Evolutionary conservation across 2,888 invertebrate species (phyloP), one percentile per base, ranked within the genome.

Genomic region (Phlogophora meticulosa): DNA sequence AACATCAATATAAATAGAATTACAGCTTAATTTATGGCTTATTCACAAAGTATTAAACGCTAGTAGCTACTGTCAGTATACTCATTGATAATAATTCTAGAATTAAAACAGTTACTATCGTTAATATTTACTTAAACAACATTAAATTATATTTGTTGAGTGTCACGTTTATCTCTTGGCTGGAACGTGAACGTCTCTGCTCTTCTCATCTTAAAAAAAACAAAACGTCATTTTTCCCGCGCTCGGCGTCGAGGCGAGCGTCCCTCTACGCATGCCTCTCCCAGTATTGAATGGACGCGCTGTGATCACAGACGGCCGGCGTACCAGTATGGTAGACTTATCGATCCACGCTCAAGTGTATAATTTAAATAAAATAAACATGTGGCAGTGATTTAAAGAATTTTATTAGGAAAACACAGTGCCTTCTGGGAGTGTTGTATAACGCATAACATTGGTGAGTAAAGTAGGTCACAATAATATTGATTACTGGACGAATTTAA

Each of bases 211-310:
- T 85, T 78, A 78, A 86, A 88, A 91, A 90, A 88, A 66, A 55
- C 69, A 70, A 88, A 89, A 91, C 88, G 92, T 93, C 92, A 93
- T 72, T 88, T 93, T 94, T 93, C 92, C 93, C 94, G 94, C 94
- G 88, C 85, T 88, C 81, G 76, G 86, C 85, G 86, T 82, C 77
- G 74, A 74, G 71, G 83, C 85, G 78, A 82, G 78, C 73, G 82
- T 83, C 82, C 83, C 78, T 88, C 76, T 93, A 93, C 94, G 94
- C 94, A 94, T 94, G 94, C 86, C 90, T 89, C 86, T 82, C 84
- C 80, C 90, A 90, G 93, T 93, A 94, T 93, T 92, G 92, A 94
- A 94, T 94, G 91, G 87, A 85, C 87, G 84, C 86, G 81, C 89
- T 86, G 84, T 83, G 84, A 85, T 82, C 84, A 82, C 83, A 83